Conservation (phyloP, 1,140 invertebrate genomes). For the Habropoda laboriosa region DNA sequence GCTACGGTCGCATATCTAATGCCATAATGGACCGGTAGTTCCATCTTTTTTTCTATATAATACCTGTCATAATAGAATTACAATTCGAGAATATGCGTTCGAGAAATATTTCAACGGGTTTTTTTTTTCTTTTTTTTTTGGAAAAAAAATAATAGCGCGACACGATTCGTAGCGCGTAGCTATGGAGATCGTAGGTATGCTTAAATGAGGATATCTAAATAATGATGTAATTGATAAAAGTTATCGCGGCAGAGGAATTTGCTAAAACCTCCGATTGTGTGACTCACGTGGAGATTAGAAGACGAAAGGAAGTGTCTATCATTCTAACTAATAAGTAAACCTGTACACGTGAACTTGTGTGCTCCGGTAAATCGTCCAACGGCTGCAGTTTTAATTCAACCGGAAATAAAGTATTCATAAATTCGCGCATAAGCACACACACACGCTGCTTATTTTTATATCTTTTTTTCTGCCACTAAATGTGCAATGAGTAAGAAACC, state of each 20-base stretch:
- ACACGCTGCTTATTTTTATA: neutral
- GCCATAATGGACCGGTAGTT: neutral
- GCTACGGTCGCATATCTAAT: neutral
- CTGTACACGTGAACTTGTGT: neutral
- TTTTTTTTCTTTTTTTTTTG: no score
- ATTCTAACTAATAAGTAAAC: neutral
- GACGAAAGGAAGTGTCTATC: slow-evolving; percentile 18
- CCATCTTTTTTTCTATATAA: neutral
- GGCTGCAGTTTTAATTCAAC: neutral
- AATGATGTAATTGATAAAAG: slow-evolving; percentile 54
- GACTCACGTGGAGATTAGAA: slow-evolving; percentile 62
- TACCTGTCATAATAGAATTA: neutral
- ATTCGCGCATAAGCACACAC: no score
- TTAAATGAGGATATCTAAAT: slow-evolving; percentile 8
- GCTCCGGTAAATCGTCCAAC: neutral
- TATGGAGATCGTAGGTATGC: neutral
- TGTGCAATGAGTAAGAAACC: neutral
- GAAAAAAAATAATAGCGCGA: neutral
- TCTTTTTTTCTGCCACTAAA: neutral
- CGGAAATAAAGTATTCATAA: no score
- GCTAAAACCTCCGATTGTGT: slow-evolving; percentile 13
- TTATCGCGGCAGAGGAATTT: slow-evolving; percentile 17
- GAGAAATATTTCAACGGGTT: neutral
- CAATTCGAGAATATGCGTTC: neutral
- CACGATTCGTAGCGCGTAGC: neutral